Evolutionary conservation across 2,888 invertebrate species (phyloP).

Genomic region (Hoplodrina ambigua): DNA sequence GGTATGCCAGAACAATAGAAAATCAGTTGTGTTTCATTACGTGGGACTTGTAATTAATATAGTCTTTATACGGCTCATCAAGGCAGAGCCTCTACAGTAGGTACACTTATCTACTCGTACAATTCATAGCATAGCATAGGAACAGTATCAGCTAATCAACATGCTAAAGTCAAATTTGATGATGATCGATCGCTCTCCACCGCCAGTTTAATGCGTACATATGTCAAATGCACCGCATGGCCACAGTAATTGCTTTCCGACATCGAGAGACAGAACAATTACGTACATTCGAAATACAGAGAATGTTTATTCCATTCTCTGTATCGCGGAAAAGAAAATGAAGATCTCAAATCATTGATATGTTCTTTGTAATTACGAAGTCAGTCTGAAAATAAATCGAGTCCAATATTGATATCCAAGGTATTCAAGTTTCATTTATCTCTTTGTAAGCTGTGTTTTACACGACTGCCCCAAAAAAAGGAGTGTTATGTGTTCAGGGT

Average conservation of each 20-base stretch:
- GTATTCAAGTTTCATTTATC: conserved; percentile 13
- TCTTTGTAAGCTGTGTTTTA: too few relatives aligned
- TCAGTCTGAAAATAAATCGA: conserved; percentile 13
- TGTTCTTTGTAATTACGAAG: conserved; percentile 25
- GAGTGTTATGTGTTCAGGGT: too few relatives aligned
- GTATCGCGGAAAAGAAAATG: conserved; percentile 3
- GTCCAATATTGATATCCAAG: conserved; percentile 10
- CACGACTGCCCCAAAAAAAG: too few relatives aligned
- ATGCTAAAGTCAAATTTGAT: conserved; percentile 10
- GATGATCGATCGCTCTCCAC: conserved; percentile 19
- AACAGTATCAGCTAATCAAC: neutral
- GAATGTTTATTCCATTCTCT: neutral
- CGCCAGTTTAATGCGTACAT: conserved; percentile 3
- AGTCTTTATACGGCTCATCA: too few relatives aligned
- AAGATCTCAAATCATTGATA: neutral
- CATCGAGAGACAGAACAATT: neutral
- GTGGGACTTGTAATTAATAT: too few relatives aligned
- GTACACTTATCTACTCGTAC: neutral
- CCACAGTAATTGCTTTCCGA: conserved; percentile 24
- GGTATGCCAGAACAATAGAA: too few relatives aligned
- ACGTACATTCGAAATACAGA: neutral
- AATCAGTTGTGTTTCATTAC: too few relatives aligned
- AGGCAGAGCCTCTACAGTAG: too few relatives aligned
- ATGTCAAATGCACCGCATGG: conserved; percentile 26
- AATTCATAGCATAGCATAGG: neutral